Base-by-base conservation (phyloP, 2,113 vertebrate genomes). In the Chaetops frenatus region DNA sequence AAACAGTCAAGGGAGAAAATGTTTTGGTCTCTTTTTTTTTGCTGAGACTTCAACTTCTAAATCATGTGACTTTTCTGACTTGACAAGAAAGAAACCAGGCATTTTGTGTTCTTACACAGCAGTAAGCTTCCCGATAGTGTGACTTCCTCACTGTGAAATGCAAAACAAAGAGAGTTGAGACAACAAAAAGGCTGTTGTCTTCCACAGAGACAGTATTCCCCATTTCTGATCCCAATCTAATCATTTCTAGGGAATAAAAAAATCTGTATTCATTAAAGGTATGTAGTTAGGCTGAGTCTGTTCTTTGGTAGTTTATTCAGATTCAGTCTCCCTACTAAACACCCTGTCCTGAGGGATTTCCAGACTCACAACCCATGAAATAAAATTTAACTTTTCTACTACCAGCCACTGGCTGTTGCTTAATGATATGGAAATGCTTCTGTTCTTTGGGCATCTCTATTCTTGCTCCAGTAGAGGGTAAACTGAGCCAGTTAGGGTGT, bases 91-190 rank as follows among this genome's bases (percentile, higher is more conserved):
- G 47, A 81, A 92, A 81, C 35, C 62, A 85, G 42, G 4, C 42
- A 54, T 74, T 90, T 77, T 70, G 47, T 73, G 67, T 16, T 90
- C 48, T 92, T 88, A 62, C 67, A 61, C 58, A 90, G 88, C 78
- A 82, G 58, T 21, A 58, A 8, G 50, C 81, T 94, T 93, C 90
- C 74, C 80, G 89, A 83, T 40, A 83, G 45, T 24, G 12, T 56
- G 47, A 88, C 92, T 96, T 96, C 90, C 93, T 93, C 60, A 29
- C 77, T 86, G 66, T 86, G 76, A 93, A 93, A 90, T 64, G n/a
- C 60, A 73, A 87, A 89, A 69, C 51, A 85, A 76, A 40, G 65
- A 54, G 25, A 77, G 51, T 6, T 73, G 51, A 91, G 47, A 73
- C 51, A 80, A 92, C 33, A 86, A 33, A 66, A 76, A 81, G 57